Evolutionary conservation across 2,888 invertebrate genomes (phyloP).

Genomic region (Drosophila emarginata): DNA sequence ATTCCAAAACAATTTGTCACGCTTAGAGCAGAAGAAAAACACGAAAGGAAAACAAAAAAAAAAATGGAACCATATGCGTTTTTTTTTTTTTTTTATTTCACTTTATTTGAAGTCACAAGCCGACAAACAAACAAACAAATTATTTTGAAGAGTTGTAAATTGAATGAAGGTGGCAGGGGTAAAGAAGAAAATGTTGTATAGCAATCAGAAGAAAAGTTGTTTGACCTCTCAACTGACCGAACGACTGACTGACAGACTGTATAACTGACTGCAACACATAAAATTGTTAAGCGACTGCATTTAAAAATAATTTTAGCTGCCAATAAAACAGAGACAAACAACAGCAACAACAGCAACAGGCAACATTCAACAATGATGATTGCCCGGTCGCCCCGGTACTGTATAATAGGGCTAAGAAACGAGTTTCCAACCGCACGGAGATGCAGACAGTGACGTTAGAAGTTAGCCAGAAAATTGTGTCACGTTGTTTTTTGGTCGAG

Average conservation of each 20-base stretch:
- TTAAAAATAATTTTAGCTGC: slow-evolving; percentile 74
- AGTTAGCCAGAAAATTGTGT: slow-evolving; percentile 66
- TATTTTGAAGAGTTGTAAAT: slow-evolving; percentile 33
- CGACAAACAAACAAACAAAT: slow-evolving; percentile 55
- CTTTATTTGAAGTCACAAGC: not conserved
- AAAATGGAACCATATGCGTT: slow-evolving; percentile 43
- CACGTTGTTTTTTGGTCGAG: slow-evolving; percentile 56
- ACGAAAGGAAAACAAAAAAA: not conserved
- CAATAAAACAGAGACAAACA: slow-evolving; percentile 61
- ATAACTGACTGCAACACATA: slow-evolving; percentile 50
- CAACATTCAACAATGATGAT: slow-evolving; percentile 28
- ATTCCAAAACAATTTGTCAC: slow-evolving; percentile 70
- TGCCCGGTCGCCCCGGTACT: slow-evolving; percentile 34
- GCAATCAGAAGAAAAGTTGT: slow-evolving; percentile 67
- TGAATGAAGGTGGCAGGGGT: not conserved
- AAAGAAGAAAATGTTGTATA: slow-evolving; percentile 19
- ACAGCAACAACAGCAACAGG: slow-evolving; percentile 27
- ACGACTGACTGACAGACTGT: slow-evolving; percentile 37
- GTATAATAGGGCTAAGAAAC: slow-evolving; percentile 63
- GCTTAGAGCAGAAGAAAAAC: slow-evolving; percentile 38
- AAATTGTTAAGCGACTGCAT: slow-evolving; percentile 76
- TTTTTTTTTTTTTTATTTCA: slow-evolving; percentile 6
- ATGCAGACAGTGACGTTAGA: not conserved
- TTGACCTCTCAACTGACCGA: slow-evolving; percentile 69
- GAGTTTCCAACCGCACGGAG: slow-evolving; percentile 63